A percentile compares a stretch with the other conserved stretches of the same genome.
These are phyloP conservation scores for Syngnathoides biaculeatus DNA, from an alignment of 2,113 vertebrate genomes.

Conservation along the genomic window DNA sequence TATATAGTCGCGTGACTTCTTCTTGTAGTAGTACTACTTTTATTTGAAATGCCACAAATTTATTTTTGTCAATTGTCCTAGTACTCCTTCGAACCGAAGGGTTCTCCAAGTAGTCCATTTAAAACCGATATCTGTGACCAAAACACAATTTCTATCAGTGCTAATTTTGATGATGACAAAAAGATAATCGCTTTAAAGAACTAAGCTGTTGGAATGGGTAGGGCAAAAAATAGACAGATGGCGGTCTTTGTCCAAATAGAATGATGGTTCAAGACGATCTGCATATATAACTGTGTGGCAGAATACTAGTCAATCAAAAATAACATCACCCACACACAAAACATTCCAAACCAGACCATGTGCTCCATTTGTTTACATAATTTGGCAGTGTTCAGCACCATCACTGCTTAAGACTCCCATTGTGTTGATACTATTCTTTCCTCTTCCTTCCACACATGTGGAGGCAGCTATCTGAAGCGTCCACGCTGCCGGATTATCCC, in stretches of 20 bases:
- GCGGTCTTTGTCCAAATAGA: constrained; percentile 9
- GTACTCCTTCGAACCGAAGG: neutral
- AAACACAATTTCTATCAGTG: neutral
- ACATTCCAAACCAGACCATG: constrained; percentile 35
- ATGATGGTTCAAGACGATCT: constrained; percentile 24
- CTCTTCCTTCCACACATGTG: constrained; percentile 50
- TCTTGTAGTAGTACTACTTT: neutral
- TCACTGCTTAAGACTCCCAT: constrained; percentile 46
- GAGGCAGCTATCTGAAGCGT: constrained; percentile 68
- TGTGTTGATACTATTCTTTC: constrained; percentile 48
- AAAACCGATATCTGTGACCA: too few species aligned
- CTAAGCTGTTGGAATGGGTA: neutral
- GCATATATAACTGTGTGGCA: constrained; percentile 22
- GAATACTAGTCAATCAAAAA: constrained; percentile 32
- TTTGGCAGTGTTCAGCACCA: constrained; percentile 45
- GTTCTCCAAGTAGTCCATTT: neutral
- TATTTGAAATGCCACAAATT: neutral
- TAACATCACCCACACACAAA: constrained; percentile 38
- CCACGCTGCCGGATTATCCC: constrained; percentile 68
- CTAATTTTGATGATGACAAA: constrained; percentile 9
- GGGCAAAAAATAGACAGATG: neutral
- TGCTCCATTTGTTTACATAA: constrained; percentile 56
- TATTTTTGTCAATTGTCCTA: too few species aligned
- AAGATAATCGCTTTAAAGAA: constrained; percentile 4
- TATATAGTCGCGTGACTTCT: too few species aligned